Evolutionary conservation across 2,888 invertebrate genomes (phyloP), one percentile per base, ranked within the genome.

Genomic region (Ligdia adustata): DNA sequence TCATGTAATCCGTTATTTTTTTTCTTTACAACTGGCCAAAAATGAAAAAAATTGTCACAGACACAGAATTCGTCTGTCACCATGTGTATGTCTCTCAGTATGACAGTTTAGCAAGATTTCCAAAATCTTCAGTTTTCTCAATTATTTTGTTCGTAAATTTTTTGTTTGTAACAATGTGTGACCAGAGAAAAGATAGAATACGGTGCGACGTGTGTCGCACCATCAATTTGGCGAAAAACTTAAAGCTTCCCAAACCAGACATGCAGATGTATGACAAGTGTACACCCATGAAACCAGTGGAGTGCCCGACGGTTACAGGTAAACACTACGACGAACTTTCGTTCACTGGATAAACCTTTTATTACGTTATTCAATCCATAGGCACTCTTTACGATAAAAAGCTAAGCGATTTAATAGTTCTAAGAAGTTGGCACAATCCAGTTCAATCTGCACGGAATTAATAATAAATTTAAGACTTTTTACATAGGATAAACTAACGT

Each of bases 221-320:
- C 4, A 90, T 90, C 34, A 90, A 90, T 57, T 55, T 90, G 48
- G 89, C 89, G 0, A 82, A 80, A 28, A 69, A 77, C 9, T 56
- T 68, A 1, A 71, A 73, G 3, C 71, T 73, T 0, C 67, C 76
- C 0, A 87, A 87, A 28, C 85, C 86, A 1, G 74, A 87, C 46
- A 87, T 89, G 87, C 81, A 84, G 48, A 66, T 85, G 20, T 80
- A 83, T 45, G 84, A 87, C 4, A 88, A 86, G 65, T 86, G 87
- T 52, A 69, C 62, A 20, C 79, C 81, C 0, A 50, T 62, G 1
- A 51, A 61, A 32, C 79, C 75, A 54, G 51, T 75, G 3, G 65
- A 71, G 47, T 80, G 79, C 51, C 61, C 72, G 12, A 67, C 66
- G 1, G n/a, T n/a, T n/a, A n/a, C n/a, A n/a, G n/a, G n/a, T n/a